Conservation (phyloP, 2,113 vertebrate genomes). For the Eclectus roratus region DNA sequence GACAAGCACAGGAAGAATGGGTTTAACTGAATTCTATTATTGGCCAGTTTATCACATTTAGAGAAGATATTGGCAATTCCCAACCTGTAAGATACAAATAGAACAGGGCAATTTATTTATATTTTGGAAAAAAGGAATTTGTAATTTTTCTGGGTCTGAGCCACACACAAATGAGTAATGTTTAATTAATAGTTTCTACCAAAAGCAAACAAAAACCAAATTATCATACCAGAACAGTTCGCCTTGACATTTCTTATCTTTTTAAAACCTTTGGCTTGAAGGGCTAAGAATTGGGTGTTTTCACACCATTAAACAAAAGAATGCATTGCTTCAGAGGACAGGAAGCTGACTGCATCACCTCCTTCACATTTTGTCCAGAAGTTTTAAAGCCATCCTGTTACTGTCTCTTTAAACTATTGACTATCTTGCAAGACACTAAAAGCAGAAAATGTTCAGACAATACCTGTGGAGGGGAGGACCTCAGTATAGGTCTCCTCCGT, state of each 20-base stretch:
- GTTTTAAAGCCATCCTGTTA: not conserved
- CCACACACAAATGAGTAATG: not conserved
- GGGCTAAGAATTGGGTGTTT: not conserved
- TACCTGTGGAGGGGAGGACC: not conserved
- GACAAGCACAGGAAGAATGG: not conserved
- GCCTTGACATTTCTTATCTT: not conserved
- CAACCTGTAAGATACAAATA: not conserved
- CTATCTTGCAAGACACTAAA: not conserved
- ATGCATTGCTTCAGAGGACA: not conserved
- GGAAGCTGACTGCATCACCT: not conserved
- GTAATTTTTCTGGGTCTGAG: not conserved
- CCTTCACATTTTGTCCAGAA: not conserved
- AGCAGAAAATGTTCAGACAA: not conserved
- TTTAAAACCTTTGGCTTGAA: not conserved
- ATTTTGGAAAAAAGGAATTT: not conserved
- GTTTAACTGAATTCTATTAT: not conserved
- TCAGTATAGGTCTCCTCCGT: not conserved
- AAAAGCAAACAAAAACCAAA: not conserved
- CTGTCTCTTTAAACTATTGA: not conserved
- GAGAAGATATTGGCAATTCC: not conserved
- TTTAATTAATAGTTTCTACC: not conserved
- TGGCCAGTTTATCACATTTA: not conserved
- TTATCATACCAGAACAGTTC: not conserved
- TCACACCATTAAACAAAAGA: not conserved
- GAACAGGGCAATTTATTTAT: not conserved